Conservation (phyloP, 2,797 vertebrate genomes). For the Rhincodon typus region DNA sequence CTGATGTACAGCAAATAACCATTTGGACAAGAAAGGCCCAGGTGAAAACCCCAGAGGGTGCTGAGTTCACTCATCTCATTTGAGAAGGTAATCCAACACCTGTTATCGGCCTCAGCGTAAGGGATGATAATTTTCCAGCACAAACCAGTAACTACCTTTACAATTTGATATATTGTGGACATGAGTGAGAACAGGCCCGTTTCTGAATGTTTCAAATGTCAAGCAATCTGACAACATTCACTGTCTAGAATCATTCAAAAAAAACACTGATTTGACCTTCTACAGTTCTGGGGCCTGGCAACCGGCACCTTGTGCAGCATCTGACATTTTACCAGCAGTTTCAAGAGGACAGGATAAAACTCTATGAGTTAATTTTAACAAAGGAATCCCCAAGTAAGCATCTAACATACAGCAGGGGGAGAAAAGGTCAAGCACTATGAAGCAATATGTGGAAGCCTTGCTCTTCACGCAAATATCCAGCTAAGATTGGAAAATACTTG, state of each 20-base stretch:
- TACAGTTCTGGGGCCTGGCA: not conserved
- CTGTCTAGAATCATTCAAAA: not conserved
- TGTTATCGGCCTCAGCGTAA: not conserved
- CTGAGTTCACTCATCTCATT: not conserved
- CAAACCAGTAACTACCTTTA: not conserved
- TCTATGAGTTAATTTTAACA: too few relatives aligned
- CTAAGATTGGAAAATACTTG: not conserved
- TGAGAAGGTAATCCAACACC: not conserved
- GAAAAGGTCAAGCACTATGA: not conserved
- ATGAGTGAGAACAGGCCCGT: not conserved
- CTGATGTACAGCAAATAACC: not conserved
- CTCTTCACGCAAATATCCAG: too few relatives aligned
- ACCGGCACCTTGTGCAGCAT: too few relatives aligned
- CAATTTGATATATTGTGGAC: not conserved
- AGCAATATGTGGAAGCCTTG: not conserved
- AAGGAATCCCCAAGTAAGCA: not conserved
- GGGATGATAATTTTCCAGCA: not conserved
- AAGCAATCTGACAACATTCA: not conserved
- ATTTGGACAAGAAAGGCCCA: not conserved
- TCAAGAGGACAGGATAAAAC: not conserved
- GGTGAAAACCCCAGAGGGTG: not conserved
- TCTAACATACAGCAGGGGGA: not conserved
- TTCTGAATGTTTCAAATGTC: not conserved
- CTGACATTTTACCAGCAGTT: not conserved
- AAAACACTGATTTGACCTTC: not conserved